Conservation (phyloP, 2,888 invertebrate species). For the Aquatica leii region DNA sequence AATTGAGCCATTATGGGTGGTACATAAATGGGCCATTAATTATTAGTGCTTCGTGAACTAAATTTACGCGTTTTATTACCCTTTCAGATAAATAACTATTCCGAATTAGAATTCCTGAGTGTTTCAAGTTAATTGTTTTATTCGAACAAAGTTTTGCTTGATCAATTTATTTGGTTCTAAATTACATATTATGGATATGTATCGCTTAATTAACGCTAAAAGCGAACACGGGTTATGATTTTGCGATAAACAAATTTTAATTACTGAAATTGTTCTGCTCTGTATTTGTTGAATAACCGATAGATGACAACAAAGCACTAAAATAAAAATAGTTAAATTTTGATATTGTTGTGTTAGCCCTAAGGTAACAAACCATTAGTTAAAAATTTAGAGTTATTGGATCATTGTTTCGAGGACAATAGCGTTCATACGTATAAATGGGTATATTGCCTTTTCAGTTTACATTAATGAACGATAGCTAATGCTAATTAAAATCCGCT, state of each 20-base stretch:
- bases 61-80: conserved; percentile 26
- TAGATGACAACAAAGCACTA: conserved; percentile 9
- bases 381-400: conserved; percentile 59
- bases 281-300: conserved; percentile 6
- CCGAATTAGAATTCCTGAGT: conserved; percentile 9
- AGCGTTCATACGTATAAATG: conserved; percentile 2
- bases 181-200: conserved; percentile 7
- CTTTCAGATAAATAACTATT: conserved; percentile 18
- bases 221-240: conserved; percentile 20
- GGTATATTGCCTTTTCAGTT: background rate
- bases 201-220: conserved; percentile 21
- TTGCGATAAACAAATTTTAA: conserved; percentile 28
- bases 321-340: conserved; percentile 49
- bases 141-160: background rate
- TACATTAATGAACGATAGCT: conserved; percentile 14
- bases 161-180: conserved; percentile 3
- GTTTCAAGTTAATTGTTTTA: conserved; percentile 12
- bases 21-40: conserved; percentile 27
- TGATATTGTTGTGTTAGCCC: conserved; percentile 56
- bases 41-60: conserved; percentile 26
- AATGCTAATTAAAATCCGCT: conserved; percentile 6
- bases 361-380: conserved; percentile 57
- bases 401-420: conserved; percentile 43
- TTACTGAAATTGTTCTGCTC: conserved; percentile 16
- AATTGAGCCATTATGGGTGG: conserved; percentile 22